Base-by-base conservation (phyloP, 2,113 vertebrate genomes). In the Salminus brasiliensis region DNA sequence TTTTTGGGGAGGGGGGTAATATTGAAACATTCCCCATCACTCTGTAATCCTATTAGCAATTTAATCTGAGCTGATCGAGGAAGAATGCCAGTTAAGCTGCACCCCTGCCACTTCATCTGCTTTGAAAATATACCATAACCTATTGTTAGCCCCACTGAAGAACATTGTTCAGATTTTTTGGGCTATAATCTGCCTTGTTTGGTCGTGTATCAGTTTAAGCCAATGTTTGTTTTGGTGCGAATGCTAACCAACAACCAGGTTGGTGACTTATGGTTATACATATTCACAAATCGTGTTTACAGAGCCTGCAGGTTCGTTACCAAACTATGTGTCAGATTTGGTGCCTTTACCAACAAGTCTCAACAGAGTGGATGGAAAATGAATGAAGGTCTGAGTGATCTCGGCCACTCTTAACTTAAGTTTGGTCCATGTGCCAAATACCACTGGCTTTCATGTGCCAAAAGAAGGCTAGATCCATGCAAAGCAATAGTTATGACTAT, bases 31-130 rank as follows among this genome's bases (percentile, higher is more conserved):
- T 92, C 91, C 86, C 83, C 77, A 81, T 75, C 76, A 72, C 66
- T 52, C 59, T 69, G 30, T 91, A 92, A 93, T 92, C 92, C 87
- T 87, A 88, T 93, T 88, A 92, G 76, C 87, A 74, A 41, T 89
- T 88, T 89, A 86, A 79, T 89, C 81, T 85, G 91, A 93, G 80
- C 86, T 89, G 87, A 75, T 82, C 63, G 80, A 66, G 74, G 87
- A 87, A 91, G 90, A 93, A 92, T 90, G 81, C 76, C 65, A 82
- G 87, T 86, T 89, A 81, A 55, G 52, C 52, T 21, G 11, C 52
- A 8, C 52, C 67, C 43, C 30, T 63, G 41, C 6, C 41, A 49
- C 43, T 23, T 65, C 21, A 66, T 65, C 25, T 66, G 36, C 30
- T 76, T n/a, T 52, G 45, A 21, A 52, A 66, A 65, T 27, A 39